Evolutionary conservation across 2,888 invertebrate genomes (phyloP), one percentile per base, ranked within the genome.

Genomic region (Myathropa florea): DNA sequence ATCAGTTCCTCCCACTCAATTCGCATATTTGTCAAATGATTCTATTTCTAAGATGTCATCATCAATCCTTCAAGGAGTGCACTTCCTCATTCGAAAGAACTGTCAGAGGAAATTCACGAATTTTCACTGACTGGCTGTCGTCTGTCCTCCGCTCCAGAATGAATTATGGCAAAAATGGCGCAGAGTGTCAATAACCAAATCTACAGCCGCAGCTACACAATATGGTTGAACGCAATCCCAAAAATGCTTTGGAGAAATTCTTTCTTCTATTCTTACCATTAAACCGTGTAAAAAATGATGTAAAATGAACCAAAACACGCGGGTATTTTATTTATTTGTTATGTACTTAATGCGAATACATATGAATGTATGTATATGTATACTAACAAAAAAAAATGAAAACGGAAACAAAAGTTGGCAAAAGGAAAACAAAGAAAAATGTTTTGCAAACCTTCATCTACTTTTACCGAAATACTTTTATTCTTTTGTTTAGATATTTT

Each of bases 391-490:
- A 30, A 59, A 24, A 82, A 61, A 72, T 68, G 65, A 61, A 39
- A 67, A 55, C 36, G 30, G 33, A 30, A 61, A 57, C 73, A 60
- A 77, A 79, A 73, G 21, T 33, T 82, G 67, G 83, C 86, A 83
- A 78, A 86, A 83, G 72, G 79, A 86, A 86, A 86, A 86, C 86
- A 86, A 86, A 86, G 83, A 83, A 86, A 71, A 78, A 72, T 86
- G 64, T 78, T 75, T 86, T 75, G 86, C 88, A 88, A 88, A 88
- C 88, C 88, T 88, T 88, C 88, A 88, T 88, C 87, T 88, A 88
- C 88, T 84, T 88, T 88, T 88, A 86, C 86, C 86, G 71, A 86
- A 73, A 75, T 70, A 26, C 63, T 87, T 73, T 83, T 87, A 59
- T 79, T 79, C 60, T 86, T 82, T 85, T 68, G 53, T 76, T 72